These are phyloP conservation scores for Phyllotreta cruciferae DNA, from an alignment of 2,888 invertebrate genomes.

Conservation along the genomic window DNA sequence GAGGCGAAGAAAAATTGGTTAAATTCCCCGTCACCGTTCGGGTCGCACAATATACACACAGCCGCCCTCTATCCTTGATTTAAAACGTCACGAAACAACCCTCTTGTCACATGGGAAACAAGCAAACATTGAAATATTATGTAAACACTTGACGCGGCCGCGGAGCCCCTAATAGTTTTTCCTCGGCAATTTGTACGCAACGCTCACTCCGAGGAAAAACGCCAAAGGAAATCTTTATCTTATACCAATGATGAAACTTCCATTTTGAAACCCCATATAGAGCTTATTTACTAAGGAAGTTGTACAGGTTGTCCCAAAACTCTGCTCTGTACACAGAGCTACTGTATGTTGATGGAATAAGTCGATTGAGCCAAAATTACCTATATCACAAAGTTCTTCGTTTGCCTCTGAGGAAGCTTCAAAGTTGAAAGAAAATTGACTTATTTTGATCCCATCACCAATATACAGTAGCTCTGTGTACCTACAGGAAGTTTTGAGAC, in stretches of 20 bases:
- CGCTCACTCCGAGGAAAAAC: constrained; percentile 21
- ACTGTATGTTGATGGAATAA: no score
- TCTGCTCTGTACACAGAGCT: no score
- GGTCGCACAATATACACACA: background rate
- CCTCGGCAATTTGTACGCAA: constrained; percentile 28
- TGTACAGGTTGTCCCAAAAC: no score
- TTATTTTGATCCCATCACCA: no score
- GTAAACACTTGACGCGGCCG: constrained; percentile 43
- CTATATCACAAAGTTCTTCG: no score
- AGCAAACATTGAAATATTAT: constrained; percentile 46
- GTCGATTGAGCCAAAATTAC: no score
- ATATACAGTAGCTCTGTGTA: no score
- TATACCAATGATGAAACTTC: no score
- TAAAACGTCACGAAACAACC: constrained; percentile 35
- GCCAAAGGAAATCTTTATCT: constrained; percentile 25
- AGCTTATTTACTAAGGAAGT: background rate
- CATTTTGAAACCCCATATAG: no score
- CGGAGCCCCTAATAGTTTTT: constrained; percentile 40
- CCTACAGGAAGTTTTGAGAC: no score
- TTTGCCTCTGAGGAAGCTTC: no score
- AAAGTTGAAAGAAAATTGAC: no score
- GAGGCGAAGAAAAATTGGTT: constrained; percentile 12
- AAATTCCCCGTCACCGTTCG: background rate
- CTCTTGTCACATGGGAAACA: constrained; percentile 39
- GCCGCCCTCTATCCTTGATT: constrained; percentile 33